phyloP scores from a whole-genome alignment of 2,113 vertebrate genomes.

The Gulo gulo region DNA sequence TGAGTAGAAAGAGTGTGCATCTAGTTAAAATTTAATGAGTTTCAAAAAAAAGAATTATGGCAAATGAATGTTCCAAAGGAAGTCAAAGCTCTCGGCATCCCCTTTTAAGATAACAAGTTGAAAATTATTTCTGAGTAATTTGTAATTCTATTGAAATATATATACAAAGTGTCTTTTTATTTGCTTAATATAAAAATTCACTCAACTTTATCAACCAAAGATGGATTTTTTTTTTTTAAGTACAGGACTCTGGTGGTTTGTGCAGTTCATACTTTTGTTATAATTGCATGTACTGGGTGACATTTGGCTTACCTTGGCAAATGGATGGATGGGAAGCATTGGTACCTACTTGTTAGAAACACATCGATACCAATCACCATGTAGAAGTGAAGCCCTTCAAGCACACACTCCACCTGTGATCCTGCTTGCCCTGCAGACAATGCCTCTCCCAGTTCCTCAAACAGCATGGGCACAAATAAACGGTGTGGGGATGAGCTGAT shows the following conservation, averaged over 20 bases:
- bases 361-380: accelerated
- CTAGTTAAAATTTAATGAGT: slow-evolving; percentile 49
- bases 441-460: background rate
- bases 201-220: background rate
- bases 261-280: background rate
- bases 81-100: background rate
- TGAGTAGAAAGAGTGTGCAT: background rate
- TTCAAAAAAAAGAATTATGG: background rate
- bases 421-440: background rate
- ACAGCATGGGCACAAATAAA: too few relatives aligned
- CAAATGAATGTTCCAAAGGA: background rate
- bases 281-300: too few relatives aligned
- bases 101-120: background rate
- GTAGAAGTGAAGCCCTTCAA: background rate
- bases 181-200: background rate
- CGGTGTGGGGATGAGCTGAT: background rate
- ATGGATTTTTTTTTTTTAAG: background rate
- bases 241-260: background rate
- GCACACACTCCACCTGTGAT: background rate
- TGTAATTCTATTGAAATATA: background rate
- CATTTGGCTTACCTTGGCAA: background rate
- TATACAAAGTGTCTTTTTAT: background rate
- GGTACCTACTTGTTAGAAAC: background rate
- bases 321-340: background rate
- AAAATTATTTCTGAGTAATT: background rate